A percentile compares a stretch with the other conserved stretches of the same genome.
Conservation (phyloP, 2,797 vertebrate species). For the Hippopotamyrus pictus region DNA sequence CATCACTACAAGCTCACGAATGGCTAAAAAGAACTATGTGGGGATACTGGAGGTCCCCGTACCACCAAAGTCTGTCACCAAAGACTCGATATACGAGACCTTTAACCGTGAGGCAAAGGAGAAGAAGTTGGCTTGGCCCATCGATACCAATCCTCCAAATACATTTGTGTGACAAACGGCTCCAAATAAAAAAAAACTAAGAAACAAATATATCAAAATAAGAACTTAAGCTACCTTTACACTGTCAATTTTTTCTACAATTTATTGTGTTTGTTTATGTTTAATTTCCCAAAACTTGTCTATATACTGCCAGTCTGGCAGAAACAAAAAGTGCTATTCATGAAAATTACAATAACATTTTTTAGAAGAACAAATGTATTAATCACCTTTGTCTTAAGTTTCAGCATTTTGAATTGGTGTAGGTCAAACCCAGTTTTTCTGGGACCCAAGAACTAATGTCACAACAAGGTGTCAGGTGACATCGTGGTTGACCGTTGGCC, state of each 20-base stretch:
- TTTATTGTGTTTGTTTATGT: background rate
- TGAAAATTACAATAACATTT: background rate
- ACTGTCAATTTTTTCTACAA: background rate
- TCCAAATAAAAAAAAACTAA: background rate
- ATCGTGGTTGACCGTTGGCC: background rate
- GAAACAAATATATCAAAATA: background rate
- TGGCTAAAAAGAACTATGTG: constrained; percentile 91
- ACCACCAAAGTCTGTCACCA: constrained; percentile 64
- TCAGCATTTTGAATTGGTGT: background rate
- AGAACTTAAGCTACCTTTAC: background rate
- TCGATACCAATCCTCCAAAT: constrained; percentile 80
- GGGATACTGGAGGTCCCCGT: constrained; percentile 79
- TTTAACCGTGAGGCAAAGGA: constrained; percentile 84
- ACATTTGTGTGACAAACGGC: constrained; percentile 74
- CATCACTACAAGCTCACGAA: constrained; percentile 85
- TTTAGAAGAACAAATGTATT: background rate
- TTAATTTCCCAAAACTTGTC: background rate
- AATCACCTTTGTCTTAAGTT: background rate
- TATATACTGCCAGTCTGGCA: background rate
- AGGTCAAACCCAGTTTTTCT: background rate
- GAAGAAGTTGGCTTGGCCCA: constrained; percentile 90
- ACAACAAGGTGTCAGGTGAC: background rate
- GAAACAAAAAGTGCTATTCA: background rate
- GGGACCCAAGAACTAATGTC: background rate
- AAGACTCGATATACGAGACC: constrained; percentile 75